Base-by-base conservation (phyloP, 2,888 invertebrate species). In the Chalcis sispes region DNA sequence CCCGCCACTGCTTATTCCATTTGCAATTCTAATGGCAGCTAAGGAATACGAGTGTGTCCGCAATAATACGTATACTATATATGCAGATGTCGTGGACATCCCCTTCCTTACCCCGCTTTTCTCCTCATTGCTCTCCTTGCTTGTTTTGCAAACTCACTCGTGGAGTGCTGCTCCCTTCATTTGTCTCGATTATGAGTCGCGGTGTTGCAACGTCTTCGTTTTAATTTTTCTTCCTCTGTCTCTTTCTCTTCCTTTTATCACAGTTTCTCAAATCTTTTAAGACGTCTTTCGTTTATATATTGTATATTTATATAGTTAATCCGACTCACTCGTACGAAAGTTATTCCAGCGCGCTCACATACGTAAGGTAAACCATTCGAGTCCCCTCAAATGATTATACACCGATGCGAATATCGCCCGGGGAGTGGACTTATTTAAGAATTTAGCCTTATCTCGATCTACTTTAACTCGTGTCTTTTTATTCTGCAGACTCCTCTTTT, bases 21-120 rank as follows among this genome's bases (percentile, higher is more conserved):
- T 85, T 85, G 85, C 85, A 85, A 84, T 85, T 81, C 83, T 85
- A 85, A 85, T 85, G 81, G 69, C 54, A 36, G 66, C 56, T 79
- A 81, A 82, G 79, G 82, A 80, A 81, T 79, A 80, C 79, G 78
- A 83, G 79, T 81, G 81, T 79, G 79, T 77, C 66, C 72, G 80
- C 79, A 82, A 81, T 82, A 81, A 80, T 80, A 80, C 77, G 75
- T 54, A 56, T 20, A 75, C 80, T 81, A 80, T 81, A 79, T 80
- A 81, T 81, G 80, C 79, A 80, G 80, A 79, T 79, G 77, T 76
- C 77, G 48, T 7, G 46, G 56, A 46, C 36, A 36, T 50, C 25
- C 27, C 54, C 36, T 58, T 46, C 54, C 40, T 25, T 15, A n/a
- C n/a, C n/a, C n/a, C n/a, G n/a, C 23, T 10, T 42, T 66, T 23